Base-by-base conservation (phyloP, 2,797 vertebrate genomes). In the Arnoldichthys spilopterus region DNA sequence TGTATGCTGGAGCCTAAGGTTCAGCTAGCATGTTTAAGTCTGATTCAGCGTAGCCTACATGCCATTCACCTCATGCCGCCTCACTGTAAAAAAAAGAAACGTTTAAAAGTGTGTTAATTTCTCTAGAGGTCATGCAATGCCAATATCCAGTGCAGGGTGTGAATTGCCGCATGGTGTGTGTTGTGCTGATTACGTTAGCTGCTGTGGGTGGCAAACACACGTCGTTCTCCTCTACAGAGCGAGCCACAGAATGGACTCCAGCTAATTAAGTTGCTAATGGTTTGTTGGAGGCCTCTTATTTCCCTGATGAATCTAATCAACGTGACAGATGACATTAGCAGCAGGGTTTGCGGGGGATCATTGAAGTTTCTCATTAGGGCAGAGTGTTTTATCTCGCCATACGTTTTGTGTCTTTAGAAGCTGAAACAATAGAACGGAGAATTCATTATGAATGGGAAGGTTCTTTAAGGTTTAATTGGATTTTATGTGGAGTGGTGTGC, bases 221-320 rank as follows among this genome's bases (percentile, higher is more conserved):
- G 32, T 1, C 5, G 49, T 47, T 64, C 80, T 22, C 63, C 43
- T 49, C 72, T 59, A 61, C 53, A 69, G 40, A 68, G 66, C 63
- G 56, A 74, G 72, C 63, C 54, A 28, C 78, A 37, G 67, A 74
- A 72, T 70, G 78, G 72, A 80, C 74, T 85, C 22, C 67, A 30
- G 78, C 84, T 92, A 91, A 91, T 92, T 89, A 91, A 91, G 88
- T 87, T 90, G 89, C 86, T 88, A 88, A 91, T 89, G 86, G 85
- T 82, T 83, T 58, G 83, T 84, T 76, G 86, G 90, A 87, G 89
- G 88, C 83, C 78, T 90, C 83, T 85, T 88, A 87, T 90, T 89
- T 91, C 88, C 88, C 87, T 45, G 69, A 84, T 87, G 88, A 82
- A 78, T 84, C 85, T 82, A 80, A 75, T 87, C 88, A 82, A 69